Conservation (phyloP, 2,888 invertebrate genomes). For the Nephrotoma guestfalica region DNA sequence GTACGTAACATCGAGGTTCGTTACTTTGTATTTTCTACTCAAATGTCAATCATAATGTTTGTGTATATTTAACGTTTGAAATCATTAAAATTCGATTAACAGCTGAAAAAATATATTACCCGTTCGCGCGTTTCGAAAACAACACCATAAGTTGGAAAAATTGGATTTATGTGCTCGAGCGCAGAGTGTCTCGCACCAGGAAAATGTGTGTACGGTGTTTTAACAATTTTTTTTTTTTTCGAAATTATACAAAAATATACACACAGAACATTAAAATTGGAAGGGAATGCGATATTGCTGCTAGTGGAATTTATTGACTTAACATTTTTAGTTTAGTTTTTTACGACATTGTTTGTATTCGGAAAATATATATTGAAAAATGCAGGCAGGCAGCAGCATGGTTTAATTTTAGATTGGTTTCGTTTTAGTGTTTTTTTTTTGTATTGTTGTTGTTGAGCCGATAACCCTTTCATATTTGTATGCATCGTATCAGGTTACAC, state of each 20-base stretch:
- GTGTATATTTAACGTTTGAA: neutral
- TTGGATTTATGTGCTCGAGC: neutral
- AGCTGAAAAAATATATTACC: neutral
- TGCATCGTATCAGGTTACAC: neutral
- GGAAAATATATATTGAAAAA: neutral
- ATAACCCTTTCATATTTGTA: neutral
- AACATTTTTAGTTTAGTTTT: neutral
- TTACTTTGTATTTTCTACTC: neutral
- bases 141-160: neutral
- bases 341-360: neutral
- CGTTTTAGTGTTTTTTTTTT: neutral
- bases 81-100: neutral
- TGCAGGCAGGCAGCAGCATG: neutral
- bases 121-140: neutral
- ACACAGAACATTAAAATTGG: neutral
- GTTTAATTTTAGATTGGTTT: neutral
- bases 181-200: neutral
- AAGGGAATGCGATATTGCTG: neutral
- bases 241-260: neutral
- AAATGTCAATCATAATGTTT: neutral
- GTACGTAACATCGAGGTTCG: neutral
- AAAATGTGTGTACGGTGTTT: neutral
- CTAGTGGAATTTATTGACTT: neutral
- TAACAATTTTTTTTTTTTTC: neutral
- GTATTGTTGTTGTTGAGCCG: neutral